These are phyloP conservation scores for Pelochelys cantorii DNA, from an alignment of 2,797 vertebrate species.

Conservation along the genomic window DNA sequence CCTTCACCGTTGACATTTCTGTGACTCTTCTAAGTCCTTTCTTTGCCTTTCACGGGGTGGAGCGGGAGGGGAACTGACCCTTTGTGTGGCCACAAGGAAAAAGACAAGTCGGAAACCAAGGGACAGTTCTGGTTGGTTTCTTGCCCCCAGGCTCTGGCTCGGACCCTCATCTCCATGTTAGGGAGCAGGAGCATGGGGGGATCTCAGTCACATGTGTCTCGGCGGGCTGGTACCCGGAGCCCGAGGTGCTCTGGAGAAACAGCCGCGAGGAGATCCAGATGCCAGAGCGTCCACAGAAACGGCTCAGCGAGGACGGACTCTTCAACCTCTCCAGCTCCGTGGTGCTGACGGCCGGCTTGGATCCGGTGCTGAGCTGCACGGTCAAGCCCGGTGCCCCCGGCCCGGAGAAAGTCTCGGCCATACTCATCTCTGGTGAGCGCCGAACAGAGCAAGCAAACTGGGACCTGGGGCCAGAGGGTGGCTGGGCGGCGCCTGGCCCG, in stretches of 20 bases:
- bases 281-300: not conserved
- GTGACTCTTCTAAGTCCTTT: not conserved
- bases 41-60: not conserved
- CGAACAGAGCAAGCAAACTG: not conserved
- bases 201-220: not conserved
- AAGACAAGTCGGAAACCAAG: not conserved
- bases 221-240: not conserved
- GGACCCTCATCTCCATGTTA: not conserved
- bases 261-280: not conserved
- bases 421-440: not conserved
- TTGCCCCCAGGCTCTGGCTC: not conserved
- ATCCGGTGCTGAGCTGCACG: not conserved
- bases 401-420: not conserved
- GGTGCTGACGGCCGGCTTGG: not conserved
- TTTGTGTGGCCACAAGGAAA: too few species aligned
- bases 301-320: not conserved
- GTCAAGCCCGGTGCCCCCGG: not conserved
- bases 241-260: not conserved
- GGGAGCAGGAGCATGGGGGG: not conserved
- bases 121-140: not conserved
- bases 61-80: not conserved
- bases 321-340: not conserved
- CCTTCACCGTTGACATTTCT: not conserved
- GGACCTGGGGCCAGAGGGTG: too few species aligned
- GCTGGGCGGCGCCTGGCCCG: not conserved